Conservation (phyloP, 2,888 invertebrate species). For the Entomobrya multifasciata region DNA sequence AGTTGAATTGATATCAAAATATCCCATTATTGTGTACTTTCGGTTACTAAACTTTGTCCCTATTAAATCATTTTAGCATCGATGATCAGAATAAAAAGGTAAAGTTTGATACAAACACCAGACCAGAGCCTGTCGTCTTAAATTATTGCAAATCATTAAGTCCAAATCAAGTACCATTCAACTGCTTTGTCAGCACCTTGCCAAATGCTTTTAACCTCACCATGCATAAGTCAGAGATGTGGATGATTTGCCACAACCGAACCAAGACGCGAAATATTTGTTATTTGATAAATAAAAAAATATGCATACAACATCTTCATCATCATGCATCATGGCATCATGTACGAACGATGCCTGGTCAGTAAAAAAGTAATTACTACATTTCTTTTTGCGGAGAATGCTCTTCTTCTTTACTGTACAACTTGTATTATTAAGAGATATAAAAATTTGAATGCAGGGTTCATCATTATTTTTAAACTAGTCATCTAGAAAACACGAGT, state of each 20-base stretch:
- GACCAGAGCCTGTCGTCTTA: background rate
- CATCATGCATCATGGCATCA: no score
- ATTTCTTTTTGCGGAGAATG: background rate
- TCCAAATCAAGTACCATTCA: constrained; percentile 58
- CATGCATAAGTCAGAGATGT: background rate
- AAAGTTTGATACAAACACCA: background rate
- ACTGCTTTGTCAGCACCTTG: constrained; percentile 60
- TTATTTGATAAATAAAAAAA: background rate
- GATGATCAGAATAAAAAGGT: background rate
- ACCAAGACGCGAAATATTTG: background rate
- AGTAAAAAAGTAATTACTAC: constrained; percentile 5
- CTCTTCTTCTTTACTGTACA: background rate
- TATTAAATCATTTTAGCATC: constrained; percentile 19
- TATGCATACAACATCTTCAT: no score
- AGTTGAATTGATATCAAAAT: no score
- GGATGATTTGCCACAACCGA: background rate
- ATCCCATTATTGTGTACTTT: constrained; percentile 28
- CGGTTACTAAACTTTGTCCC: constrained; percentile 31
- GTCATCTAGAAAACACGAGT: constrained; percentile 10
- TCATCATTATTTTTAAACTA: background rate
- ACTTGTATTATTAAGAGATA: background rate
- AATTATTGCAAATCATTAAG: constrained; percentile 18
- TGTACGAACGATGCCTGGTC: no score
- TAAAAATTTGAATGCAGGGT: background rate
- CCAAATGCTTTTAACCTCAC: constrained; percentile 26